Conservation (phyloP, 2,113 vertebrate species). For the Tragelaphus strepsiceros region DNA sequence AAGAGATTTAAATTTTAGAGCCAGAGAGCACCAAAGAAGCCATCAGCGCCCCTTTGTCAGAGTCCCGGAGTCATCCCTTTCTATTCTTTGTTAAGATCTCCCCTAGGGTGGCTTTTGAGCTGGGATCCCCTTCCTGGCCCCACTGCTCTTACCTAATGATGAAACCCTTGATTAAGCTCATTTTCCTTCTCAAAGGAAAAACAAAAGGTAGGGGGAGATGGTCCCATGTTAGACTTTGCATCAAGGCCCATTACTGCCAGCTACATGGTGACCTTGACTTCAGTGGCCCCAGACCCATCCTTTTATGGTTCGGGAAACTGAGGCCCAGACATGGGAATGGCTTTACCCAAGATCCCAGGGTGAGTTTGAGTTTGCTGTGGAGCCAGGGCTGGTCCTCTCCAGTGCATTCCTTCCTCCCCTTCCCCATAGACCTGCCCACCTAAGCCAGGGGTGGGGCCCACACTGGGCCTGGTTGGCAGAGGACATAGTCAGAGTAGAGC, state of each 20-base stretch:
- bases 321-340: background rate
- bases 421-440: background rate
- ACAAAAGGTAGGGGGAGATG: background rate
- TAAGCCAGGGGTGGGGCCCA: background rate
- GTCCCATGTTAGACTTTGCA: background rate
- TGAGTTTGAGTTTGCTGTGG: background rate
- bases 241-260: background rate
- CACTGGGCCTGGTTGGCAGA: background rate
- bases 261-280: background rate
- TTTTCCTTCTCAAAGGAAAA: background rate
- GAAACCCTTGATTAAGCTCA: background rate
- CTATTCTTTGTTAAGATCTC: background rate
- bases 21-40: background rate
- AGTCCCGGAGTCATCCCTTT: background rate
- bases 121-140: background rate
- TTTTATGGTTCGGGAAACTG: background rate
- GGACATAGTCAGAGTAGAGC: background rate
- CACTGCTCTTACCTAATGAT: background rate
- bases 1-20: background rate
- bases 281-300: background rate
- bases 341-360: background rate
- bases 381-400: background rate
- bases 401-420: background rate
- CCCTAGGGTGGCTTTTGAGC: background rate
- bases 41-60: background rate